Percentiles rank a stretch among this genome's conserved stretches.
phyloP scores from a whole-genome alignment of 2,113 vertebrate species.

The Ivindomyrus marchei region DNA sequence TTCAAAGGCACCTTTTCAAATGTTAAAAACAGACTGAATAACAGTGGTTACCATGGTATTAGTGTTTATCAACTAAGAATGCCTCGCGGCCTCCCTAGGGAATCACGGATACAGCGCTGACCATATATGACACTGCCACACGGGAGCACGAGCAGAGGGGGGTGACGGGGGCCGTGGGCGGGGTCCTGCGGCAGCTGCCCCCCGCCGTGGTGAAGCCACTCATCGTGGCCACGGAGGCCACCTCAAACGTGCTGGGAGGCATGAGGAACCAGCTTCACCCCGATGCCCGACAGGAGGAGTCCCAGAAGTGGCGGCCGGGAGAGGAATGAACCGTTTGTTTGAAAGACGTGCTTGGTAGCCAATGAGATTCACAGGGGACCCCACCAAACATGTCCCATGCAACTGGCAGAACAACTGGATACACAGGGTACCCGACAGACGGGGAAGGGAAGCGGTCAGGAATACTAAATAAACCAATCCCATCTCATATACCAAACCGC shows the following conservation, averaged over 20 bases:
- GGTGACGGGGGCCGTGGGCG: conserved; percentile 90
- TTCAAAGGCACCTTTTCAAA: neutral
- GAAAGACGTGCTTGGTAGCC: conserved; percentile 19
- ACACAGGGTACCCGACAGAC: neutral
- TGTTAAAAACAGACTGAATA: neutral
- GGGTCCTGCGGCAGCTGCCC: conserved; percentile 90
- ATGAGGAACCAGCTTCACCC: conserved; percentile 98
- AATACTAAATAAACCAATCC: conserved; percentile 35
- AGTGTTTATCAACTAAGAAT: neutral
- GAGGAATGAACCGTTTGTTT: conserved; percentile 57
- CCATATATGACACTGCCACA: conserved; percentile 90
- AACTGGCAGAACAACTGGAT: conserved; percentile 2
- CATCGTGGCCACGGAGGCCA: conserved; percentile 93
- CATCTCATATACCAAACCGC: conserved; percentile 35
- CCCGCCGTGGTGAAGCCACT: conserved; percentile 90
- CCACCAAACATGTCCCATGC: neutral
- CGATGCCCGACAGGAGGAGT: conserved; percentile 90
- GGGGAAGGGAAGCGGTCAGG: neutral
- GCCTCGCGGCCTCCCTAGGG: conserved; percentile 59
- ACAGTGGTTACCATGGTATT: neutral
- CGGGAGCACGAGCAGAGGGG: conserved; percentile 95
- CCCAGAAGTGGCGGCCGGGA: conserved; percentile 91
- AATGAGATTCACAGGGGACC: neutral
- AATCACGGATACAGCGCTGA: conserved; percentile 88
- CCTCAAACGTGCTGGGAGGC: conserved; percentile 88